Evolutionary conservation across 2,113 vertebrate species (phyloP).

Genomic region (Carassius auratus): DNA sequence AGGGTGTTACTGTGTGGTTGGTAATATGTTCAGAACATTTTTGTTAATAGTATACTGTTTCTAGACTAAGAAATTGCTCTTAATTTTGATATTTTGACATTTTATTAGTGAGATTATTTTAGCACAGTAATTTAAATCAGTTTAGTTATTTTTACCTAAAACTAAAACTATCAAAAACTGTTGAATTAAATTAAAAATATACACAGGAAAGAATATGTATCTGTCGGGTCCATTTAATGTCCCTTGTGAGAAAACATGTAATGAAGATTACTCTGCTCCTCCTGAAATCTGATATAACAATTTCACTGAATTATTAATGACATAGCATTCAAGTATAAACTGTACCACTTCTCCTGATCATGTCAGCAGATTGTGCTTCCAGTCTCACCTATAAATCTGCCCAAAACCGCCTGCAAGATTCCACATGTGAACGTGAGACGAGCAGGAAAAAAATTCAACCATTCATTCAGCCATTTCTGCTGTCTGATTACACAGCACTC

Average conservation of each 20-base stretch:
- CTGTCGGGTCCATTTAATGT: not conserved
- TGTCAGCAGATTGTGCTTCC: not conserved
- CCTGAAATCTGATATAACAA: not conserved
- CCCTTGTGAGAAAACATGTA: not conserved
- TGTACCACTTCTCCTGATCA: not conserved
- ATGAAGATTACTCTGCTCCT: not conserved
- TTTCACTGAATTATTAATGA: not conserved
- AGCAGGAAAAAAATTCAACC: not conserved
- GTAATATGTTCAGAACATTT: too few relatives aligned
- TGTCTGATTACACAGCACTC: not conserved
- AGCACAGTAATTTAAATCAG: not conserved
- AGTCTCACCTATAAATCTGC: conserved; percentile 7
- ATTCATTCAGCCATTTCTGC: not conserved
- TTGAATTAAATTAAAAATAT: not conserved
- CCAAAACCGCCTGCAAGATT: not conserved
- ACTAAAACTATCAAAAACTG: not conserved
- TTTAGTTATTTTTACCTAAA: not conserved
- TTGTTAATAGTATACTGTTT: too few relatives aligned
- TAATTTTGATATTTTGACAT: too few relatives aligned
- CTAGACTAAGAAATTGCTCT: too few relatives aligned
- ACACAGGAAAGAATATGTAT: not conserved
- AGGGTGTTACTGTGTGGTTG: too few relatives aligned
- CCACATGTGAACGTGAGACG: not conserved
- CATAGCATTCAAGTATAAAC: not conserved
- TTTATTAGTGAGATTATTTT: not conserved